Evolutionary conservation across 2,797 vertebrate genomes (phyloP).

Genomic region (Alcedo quadribrachys): DNA sequence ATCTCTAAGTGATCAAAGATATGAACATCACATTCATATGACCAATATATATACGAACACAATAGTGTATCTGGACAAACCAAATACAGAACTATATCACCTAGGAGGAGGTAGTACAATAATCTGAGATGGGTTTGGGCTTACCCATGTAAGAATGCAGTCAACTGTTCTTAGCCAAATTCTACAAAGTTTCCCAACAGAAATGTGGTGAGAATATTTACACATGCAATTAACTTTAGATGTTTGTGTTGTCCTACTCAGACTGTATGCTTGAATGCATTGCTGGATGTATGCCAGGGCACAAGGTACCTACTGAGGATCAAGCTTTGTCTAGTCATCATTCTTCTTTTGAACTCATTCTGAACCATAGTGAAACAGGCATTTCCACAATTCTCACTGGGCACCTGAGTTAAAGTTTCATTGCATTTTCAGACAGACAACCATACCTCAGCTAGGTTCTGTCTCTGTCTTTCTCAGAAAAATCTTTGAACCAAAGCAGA

Average conservation of each 20-base stretch:
- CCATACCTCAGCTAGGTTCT: not conserved
- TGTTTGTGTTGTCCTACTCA: not conserved
- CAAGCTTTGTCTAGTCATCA: not conserved
- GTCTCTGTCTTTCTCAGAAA: not conserved
- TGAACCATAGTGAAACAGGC: not conserved
- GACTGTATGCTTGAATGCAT: not conserved
- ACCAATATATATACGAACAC: not conserved
- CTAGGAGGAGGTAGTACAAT: not conserved
- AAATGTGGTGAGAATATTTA: not conserved
- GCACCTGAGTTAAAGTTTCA: not conserved
- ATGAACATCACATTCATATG: not conserved
- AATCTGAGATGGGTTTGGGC: not conserved
- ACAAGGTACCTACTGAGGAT: not conserved
- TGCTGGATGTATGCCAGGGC: not conserved
- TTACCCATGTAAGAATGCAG: rapidly evolving
- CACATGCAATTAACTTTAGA: not conserved
- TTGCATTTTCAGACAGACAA: not conserved
- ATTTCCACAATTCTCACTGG: not conserved
- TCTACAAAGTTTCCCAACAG: not conserved
- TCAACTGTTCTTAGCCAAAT: not conserved
- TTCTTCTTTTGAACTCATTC: not conserved
- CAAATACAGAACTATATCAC: not conserved
- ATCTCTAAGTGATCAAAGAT: not conserved
- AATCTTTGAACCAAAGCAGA: not conserved
- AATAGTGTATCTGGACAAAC: not conserved